phyloP scores from a whole-genome alignment of 2,797 vertebrate species.

The Mus spretus region DNA sequence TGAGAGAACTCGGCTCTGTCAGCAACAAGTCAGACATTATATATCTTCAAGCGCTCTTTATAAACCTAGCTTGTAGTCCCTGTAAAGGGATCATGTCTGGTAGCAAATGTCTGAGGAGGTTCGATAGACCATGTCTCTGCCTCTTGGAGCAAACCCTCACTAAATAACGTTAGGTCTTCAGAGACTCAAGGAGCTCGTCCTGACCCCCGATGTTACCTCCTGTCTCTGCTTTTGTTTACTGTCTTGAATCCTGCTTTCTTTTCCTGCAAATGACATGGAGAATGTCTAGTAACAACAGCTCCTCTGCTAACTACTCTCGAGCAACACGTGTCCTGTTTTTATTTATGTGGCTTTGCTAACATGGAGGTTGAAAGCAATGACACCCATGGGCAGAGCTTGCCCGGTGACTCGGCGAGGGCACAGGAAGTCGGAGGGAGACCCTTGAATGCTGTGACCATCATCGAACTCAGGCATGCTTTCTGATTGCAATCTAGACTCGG shows the following conservation, averaged over 20 bases:
- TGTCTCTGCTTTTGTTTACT: not conserved
- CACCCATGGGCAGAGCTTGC: not conserved
- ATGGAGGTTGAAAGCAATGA: not conserved
- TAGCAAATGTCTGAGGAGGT: not conserved
- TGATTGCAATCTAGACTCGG: not conserved
- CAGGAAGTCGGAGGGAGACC: not conserved
- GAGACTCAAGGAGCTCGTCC: not conserved
- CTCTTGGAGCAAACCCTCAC: not conserved
- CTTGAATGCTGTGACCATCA: not conserved
- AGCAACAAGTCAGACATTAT: not conserved
- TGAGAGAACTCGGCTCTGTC: not conserved
- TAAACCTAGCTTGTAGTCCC: not conserved
- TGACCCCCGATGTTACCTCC: not conserved
- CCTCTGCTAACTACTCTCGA: not conserved
- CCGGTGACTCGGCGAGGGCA: not conserved
- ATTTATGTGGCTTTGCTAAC: not conserved
- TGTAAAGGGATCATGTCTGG: not conserved
- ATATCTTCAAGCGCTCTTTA: slow-evolving; percentile 8
- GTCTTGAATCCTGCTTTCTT: not conserved
- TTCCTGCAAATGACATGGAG: not conserved
- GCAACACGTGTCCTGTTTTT: not conserved
- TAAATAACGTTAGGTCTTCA: not conserved
- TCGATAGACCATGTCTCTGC: not conserved
- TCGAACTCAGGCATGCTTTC: not conserved
- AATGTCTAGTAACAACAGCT: not conserved